Evolutionary conservation across 2,888 invertebrate genomes (phyloP), one percentile per base, ranked within the genome.

Genomic region (Escarpia spicata): DNA sequence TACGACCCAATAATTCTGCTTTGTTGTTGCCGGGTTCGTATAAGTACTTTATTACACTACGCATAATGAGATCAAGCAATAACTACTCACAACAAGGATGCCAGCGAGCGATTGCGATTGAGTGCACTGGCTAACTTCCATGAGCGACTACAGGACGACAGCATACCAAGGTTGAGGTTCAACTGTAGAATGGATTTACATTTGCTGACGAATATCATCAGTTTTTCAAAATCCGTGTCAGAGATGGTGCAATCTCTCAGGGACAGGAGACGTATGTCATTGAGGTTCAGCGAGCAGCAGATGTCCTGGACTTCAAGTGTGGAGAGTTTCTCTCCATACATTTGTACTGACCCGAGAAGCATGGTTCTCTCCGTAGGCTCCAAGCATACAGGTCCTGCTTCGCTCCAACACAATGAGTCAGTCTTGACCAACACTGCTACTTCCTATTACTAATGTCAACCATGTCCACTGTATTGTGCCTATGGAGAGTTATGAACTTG

Each of bases 31-130:
- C 15, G 26, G 26, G 37, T 19, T 91, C 31, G 37, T 91, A 1
- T 91, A 43, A 43, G 44, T 19, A 91, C 91, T 91, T 91, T 26
- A 26, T 9, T 43, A 43, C 44, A 43, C 8, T 19, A 43, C 44
- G 37, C 37, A 37, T 37, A 37, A 37, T 37, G 37, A 91, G 43
- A 45, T 26, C 45, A 19, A n/a, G 15, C 43, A 89, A 90, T 43
- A 15, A n/a, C 95, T 96, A 95, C 94, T 96, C 96, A 95, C 75
- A 75, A 95, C 15, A 96, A 92, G 3, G 95, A 94, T 44, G 94
- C 94, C 15, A 96, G 93, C 12, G 95, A 95, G 91, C 94, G 92
- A 92, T 96, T 96, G 45, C 93, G 94, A 90, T 94, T 93, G 4
- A 96, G 92, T 12, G 94, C 94, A 45, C 94, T 93, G 45, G 95